Conservation (phyloP, 1,140 invertebrate species). For the Batillaria attramentaria region DNA sequence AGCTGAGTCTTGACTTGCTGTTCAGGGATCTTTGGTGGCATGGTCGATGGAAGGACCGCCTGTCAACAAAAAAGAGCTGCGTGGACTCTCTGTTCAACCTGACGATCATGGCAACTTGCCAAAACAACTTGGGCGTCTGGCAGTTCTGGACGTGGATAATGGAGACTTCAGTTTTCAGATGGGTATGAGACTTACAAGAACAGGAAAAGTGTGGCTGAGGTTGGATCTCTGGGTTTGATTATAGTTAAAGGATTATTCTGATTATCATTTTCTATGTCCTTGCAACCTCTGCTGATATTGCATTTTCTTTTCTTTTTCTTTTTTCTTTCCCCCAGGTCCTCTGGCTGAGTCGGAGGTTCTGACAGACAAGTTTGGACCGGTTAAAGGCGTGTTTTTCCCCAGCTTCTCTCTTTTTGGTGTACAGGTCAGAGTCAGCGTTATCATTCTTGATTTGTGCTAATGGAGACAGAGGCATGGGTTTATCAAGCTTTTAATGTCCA, state of each 20-base stretch:
- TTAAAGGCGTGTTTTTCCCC: neutral
- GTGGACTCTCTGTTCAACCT: slow-evolving; percentile 30
- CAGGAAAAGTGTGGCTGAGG: too few species aligned
- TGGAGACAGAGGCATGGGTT: neutral
- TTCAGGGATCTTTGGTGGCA: slow-evolving; percentile 43
- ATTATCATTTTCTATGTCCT: too few species aligned
- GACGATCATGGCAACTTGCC: slow-evolving; percentile 40
- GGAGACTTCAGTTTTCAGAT: slow-evolving; percentile 48
- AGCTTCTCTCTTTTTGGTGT: slow-evolving; percentile 15
- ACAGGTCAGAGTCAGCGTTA: neutral
- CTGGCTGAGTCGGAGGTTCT: slow-evolving; percentile 16
- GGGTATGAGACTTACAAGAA: too few species aligned
- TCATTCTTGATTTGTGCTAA: neutral
- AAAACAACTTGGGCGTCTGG: slow-evolving; percentile 36
- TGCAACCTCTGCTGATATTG: too few species aligned
- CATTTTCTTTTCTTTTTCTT: too few species aligned
- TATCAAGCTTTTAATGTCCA: too few species aligned
- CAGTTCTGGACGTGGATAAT: slow-evolving; percentile 35
- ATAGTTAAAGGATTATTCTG: too few species aligned
- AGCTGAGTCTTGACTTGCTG: too few species aligned
- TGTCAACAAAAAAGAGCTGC: slow-evolving; percentile 27
- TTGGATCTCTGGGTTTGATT: too few species aligned
- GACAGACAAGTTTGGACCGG: slow-evolving; percentile 6
- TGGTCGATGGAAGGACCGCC: slow-evolving; percentile 43
- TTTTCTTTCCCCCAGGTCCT: slow-evolving; percentile 7